Evolutionary conservation across 2,888 invertebrate genomes (phyloP).

Genomic region (Tetragonula carbonaria): DNA sequence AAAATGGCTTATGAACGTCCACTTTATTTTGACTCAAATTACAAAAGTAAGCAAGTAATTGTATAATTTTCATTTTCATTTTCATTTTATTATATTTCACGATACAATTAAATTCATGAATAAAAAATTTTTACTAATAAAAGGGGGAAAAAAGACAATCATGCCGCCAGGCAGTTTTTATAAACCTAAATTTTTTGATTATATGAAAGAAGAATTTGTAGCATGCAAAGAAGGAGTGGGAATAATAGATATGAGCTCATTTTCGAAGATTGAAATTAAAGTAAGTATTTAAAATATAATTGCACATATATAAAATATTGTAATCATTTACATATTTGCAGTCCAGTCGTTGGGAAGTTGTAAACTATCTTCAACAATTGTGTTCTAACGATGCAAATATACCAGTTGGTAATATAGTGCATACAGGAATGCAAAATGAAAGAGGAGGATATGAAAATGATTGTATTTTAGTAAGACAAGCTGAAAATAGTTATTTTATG

Average conservation of each 20-base stretch:
- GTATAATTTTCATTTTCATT: not conserved
- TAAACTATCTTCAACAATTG: slow-evolving; percentile 87
- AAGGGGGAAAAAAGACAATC: slow-evolving; percentile 84
- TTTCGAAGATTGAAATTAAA: slow-evolving; percentile 90
- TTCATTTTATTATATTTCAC: not conserved
- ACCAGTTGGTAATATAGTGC: slow-evolving; percentile 87
- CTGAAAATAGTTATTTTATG: slow-evolving; percentile 89
- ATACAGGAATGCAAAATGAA: slow-evolving; percentile 90
- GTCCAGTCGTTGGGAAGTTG: slow-evolving; percentile 87
- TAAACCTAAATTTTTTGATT: slow-evolving; percentile 89
- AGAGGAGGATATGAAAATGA: slow-evolving; percentile 90
- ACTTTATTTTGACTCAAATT: slow-evolving; percentile 88
- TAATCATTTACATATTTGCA: slow-evolving; percentile 73
- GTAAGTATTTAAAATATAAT: slow-evolving; percentile 82
- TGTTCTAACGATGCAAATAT: slow-evolving; percentile 89
- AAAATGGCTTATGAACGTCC: slow-evolving; percentile 90
- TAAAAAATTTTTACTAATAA: slow-evolving; percentile 73
- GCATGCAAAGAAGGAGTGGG: slow-evolving; percentile 91
- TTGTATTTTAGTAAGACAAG: slow-evolving; percentile 88
- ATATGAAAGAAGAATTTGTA: slow-evolving; percentile 89
- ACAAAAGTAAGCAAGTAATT: slow-evolving; percentile 82
- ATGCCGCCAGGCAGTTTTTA: slow-evolving; percentile 88
- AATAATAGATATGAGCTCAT: slow-evolving; percentile 91
- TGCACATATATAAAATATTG: not conserved
- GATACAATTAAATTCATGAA: not conserved